Percentiles rank a stretch among this genome's conserved stretches.
These are phyloP conservation scores for Pachliopta kotzebuea DNA, from an alignment of 2,888 invertebrate genomes.

Conservation along the genomic window DNA sequence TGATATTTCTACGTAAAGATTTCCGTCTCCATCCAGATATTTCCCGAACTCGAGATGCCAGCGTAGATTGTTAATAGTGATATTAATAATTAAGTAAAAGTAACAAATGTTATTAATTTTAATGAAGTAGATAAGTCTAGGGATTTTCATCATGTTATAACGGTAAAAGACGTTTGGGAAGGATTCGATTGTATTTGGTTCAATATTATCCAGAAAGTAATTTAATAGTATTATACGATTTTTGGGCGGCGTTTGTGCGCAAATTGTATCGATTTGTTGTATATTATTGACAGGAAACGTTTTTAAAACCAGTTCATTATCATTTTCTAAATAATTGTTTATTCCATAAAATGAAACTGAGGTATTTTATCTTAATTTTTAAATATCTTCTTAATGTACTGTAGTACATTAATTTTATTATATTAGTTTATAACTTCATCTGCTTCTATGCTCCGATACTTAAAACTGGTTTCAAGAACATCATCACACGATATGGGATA, in stretches of 20 bases:
- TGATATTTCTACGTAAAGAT: neutral
- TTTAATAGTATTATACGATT: constrained; percentile 59
- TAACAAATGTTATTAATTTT: constrained; percentile 76
- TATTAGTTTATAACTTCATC: neutral
- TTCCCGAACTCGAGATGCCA: constrained; percentile 64
- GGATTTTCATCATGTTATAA: constrained; percentile 72
- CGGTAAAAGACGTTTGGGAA: constrained; percentile 40
- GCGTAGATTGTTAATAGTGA: constrained; percentile 79
- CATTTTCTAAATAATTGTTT: too few species aligned
- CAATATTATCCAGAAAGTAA: constrained; percentile 44
- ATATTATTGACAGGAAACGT: neutral
- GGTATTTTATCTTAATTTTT: too few species aligned
- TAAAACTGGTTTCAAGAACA: constrained; percentile 12
- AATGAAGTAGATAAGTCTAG: constrained; percentile 70
- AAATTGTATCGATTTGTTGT: constrained; percentile 32
- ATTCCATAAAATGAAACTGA: too few species aligned
- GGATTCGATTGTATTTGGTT: constrained; percentile 44
- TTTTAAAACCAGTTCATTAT: constrained; percentile 19
- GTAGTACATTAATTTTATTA: too few species aligned
- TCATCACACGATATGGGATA: neutral
- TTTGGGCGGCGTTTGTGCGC: constrained; percentile 35
- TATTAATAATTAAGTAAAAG: constrained; percentile 74
- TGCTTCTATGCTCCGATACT: neutral
- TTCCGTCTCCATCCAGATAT: constrained; percentile 15
- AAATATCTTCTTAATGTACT: too few species aligned